Conservation (phyloP, 2,113 vertebrate genomes). For the Lophura nycthemera region DNA sequence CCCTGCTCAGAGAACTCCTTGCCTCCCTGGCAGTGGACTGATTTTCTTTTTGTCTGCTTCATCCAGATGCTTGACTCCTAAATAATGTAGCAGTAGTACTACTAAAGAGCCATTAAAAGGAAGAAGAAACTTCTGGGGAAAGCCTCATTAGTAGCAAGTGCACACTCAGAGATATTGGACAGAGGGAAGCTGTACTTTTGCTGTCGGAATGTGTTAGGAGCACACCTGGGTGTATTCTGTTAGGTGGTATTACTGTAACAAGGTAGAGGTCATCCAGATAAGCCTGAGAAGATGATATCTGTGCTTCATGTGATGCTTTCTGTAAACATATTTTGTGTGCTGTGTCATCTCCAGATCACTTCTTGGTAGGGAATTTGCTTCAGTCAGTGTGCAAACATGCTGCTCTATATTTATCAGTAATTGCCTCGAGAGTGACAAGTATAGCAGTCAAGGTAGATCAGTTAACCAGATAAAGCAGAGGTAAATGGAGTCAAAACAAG, state of each 20-base stretch:
- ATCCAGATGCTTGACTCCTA: slow-evolving; percentile 40
- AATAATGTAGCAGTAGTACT: slow-evolving; percentile 56
- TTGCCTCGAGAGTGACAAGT: background rate
- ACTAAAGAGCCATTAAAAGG: slow-evolving; percentile 54
- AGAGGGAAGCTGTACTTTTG: background rate
- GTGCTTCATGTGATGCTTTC: background rate
- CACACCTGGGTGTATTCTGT: accelerated
- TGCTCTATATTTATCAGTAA: background rate
- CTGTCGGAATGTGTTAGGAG: background rate
- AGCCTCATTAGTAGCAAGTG: slow-evolving; percentile 23
- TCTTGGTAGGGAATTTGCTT: background rate
- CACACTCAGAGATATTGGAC: background rate
- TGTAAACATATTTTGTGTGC: background rate
- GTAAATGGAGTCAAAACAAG: background rate
- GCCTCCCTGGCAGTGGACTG: background rate
- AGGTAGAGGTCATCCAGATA: background rate
- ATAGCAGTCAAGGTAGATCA: background rate
- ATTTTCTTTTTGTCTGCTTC: background rate
- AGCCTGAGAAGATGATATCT: background rate
- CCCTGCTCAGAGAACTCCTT: background rate
- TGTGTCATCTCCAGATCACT: background rate
- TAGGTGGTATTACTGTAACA: background rate
- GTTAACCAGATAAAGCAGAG: background rate
- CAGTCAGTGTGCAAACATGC: background rate
- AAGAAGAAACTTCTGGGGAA: background rate